Conservation (phyloP, 2,113 vertebrate genomes). For the Grammomys dolichurus region DNA sequence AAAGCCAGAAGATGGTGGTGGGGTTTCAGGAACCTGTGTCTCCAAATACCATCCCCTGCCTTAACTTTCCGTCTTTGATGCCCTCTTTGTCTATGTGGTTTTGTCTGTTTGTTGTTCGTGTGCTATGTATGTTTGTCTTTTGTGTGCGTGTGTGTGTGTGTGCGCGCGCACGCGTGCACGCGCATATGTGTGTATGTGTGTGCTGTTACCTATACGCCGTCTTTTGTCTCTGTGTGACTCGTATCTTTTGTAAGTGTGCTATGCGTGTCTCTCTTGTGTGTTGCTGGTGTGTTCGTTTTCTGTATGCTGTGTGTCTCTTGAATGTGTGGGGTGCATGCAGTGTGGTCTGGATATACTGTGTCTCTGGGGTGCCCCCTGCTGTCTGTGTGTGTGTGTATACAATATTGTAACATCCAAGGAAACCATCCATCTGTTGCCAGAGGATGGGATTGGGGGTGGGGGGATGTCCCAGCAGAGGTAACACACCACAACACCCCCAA, state of each 20-base stretch:
- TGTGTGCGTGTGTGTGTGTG: no score
- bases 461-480: no score
- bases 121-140: no score
- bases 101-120: not conserved
- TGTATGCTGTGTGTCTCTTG: not conserved
- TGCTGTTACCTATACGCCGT: not conserved
- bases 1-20: fast-evolving
- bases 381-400: not conserved
- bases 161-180: no score
- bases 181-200: no score
- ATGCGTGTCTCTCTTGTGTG: not conserved
- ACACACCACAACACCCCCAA: not conserved
- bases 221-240: not conserved
- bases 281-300: not conserved
- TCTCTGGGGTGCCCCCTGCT: not conserved
- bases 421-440: not conserved
- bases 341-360: not conserved
- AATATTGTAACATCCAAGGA: not conserved
- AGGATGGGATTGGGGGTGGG: not conserved
- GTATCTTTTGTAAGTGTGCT: not conserved
- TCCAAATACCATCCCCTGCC: not conserved
- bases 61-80: not conserved
- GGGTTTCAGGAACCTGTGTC: not conserved
- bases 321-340: not conserved
- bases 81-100: not conserved